phyloP scores from a whole-genome alignment of 2,888 invertebrate species.

The Eristalis arbustorum region DNA sequence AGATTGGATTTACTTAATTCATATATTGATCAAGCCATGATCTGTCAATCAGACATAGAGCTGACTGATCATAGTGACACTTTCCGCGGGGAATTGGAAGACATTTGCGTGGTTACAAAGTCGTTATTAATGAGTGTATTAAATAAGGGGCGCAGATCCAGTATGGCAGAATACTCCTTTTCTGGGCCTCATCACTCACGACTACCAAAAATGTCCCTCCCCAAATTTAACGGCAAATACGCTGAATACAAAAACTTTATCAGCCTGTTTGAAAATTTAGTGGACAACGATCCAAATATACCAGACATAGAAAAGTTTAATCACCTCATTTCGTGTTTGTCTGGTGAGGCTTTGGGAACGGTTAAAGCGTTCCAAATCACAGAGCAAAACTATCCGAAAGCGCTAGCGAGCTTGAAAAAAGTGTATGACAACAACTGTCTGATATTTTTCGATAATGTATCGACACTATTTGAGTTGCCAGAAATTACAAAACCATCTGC shows the following conservation, averaged over 20 bases:
- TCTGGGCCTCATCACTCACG: background rate
- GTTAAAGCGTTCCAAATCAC: slow-evolving; percentile 54
- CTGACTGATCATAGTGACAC: background rate
- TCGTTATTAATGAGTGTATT: background rate
- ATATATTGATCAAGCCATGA: background rate
- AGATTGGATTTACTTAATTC: slow-evolving; percentile 32
- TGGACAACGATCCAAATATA: background rate
- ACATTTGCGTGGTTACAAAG: background rate
- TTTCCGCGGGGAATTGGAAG: slow-evolving; percentile 18
- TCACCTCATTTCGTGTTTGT: slow-evolving; percentile 56
- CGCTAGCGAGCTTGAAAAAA: slow-evolving; percentile 27
- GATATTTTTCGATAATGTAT: slow-evolving; percentile 56
- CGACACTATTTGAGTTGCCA: slow-evolving; percentile 57
- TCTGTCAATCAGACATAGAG: slow-evolving; percentile 17
- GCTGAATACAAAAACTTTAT: slow-evolving; percentile 29
- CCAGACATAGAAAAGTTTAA: slow-evolving; percentile 52
- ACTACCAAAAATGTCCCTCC: slow-evolving; percentile 26
- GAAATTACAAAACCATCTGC: slow-evolving; percentile 31
- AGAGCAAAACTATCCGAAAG: slow-evolving; percentile 57
- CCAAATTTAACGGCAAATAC: slow-evolving; percentile 26
- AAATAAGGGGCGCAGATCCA: slow-evolving; percentile 16
- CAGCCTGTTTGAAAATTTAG: slow-evolving; percentile 14
- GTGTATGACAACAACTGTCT: slow-evolving; percentile 57
- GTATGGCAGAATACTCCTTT: slow-evolving; percentile 1
- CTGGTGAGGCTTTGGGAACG: slow-evolving; percentile 59